These are phyloP conservation scores for Diogma glabrata DNA, from an alignment of 2,888 invertebrate genomes.

Conservation along the genomic window DNA sequence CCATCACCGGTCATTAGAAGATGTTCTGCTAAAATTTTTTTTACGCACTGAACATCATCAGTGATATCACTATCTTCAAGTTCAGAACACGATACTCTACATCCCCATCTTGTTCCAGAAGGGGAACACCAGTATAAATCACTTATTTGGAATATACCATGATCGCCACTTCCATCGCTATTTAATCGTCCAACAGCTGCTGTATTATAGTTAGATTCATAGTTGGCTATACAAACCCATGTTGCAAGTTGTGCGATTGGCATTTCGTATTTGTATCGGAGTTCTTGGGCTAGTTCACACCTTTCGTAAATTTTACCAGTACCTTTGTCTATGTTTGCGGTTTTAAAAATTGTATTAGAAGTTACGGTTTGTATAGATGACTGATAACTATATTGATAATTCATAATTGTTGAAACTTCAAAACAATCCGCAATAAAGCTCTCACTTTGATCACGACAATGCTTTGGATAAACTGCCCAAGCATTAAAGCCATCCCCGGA, in stretches of 20 bases:
- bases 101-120: slow-evolving; percentile 44
- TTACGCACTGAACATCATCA: slow-evolving; percentile 57
- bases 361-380: no score
- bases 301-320: slow-evolving; percentile 36
- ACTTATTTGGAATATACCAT: slow-evolving; percentile 64
- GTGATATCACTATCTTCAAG: slow-evolving; percentile 56
- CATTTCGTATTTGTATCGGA: slow-evolving; percentile 31
- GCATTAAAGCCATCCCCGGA: slow-evolving; percentile 63
- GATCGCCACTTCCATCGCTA: slow-evolving; percentile 50
- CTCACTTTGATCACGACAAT: slow-evolving; percentile 5
- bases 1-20: slow-evolving; percentile 55
- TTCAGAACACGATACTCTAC: slow-evolving; percentile 47
- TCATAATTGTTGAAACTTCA: not conserved
- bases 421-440: slow-evolving; percentile 31
- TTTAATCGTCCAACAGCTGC: slow-evolving; percentile 41
- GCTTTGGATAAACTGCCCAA: not conserved
- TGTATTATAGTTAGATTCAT: slow-evolving; percentile 55
- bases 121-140: slow-evolving; percentile 56
- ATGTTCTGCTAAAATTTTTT: slow-evolving; percentile 50
- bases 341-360: no score
- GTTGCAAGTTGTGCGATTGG: slow-evolving; percentile 39
- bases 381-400: not conserved
- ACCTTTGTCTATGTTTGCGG: not conserved
- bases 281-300: slow-evolving; percentile 43
- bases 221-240: slow-evolving; percentile 57